These are phyloP conservation scores for Sebastes steindachneri DNA, from an alignment of 2,797 vertebrate species.

Conservation along the genomic window DNA sequence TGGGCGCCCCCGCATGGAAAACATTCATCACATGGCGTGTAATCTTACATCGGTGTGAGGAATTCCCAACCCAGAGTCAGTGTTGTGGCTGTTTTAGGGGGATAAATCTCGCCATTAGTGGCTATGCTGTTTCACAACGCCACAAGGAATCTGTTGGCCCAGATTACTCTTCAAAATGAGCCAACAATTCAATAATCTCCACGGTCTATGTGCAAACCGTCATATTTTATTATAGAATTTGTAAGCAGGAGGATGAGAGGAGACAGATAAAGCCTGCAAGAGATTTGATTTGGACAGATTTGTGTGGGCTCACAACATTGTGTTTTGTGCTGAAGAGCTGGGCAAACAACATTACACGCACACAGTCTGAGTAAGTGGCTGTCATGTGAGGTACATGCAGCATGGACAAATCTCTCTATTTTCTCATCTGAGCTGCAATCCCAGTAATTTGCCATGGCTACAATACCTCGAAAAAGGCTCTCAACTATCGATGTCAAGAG, in stretches of 20 bases:
- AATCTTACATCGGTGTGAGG: conserved; percentile 15
- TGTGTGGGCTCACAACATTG: conserved; percentile 44
- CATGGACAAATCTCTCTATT: conserved; percentile 10
- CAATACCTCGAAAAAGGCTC: conserved; percentile 10
- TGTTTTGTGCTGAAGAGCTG: conserved; percentile 29
- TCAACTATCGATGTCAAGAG: conserved; percentile 17
- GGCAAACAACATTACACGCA: conserved; percentile 46
- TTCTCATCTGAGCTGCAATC: conserved; percentile 16
- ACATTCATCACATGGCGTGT: conserved; percentile 41
- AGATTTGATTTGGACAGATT: conserved; percentile 64
- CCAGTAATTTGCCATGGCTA: conserved; percentile 1
- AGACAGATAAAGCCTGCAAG: conserved; percentile 41
- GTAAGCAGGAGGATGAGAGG: conserved; percentile 35
- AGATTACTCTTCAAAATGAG: conserved; percentile 71
- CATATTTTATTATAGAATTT: conserved; percentile 62
- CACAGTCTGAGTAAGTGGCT: conserved; percentile 36
- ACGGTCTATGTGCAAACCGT: conserved; percentile 49
- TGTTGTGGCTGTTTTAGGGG: conserved; percentile 36
- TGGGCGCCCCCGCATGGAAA: neutral
- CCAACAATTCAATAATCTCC: conserved; percentile 65
- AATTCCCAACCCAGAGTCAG: conserved; percentile 33
- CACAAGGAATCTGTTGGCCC: conserved; percentile 61
- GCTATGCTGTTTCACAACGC: conserved; percentile 44
- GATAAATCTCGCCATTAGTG: conserved; percentile 64
- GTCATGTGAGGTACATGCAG: conserved; percentile 26